Evolutionary conservation across 2,888 invertebrate species (phyloP), one percentile per base, ranked within the genome.

Genomic region (Drosophila mayaguana): DNA sequence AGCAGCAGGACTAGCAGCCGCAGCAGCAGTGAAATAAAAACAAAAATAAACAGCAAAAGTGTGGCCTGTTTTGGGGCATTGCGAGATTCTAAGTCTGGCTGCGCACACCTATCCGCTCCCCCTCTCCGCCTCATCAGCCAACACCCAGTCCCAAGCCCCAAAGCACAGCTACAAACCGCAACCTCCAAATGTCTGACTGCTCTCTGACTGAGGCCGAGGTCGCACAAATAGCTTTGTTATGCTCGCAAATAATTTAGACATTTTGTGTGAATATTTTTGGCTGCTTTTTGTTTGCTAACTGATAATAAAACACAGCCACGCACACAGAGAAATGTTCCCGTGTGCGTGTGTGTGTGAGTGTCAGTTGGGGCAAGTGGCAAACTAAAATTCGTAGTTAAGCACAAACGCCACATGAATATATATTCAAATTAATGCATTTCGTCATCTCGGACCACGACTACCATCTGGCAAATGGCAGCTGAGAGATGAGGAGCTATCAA

Each of bases 241-340:
- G 53, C 70, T 54, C 50, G 61, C 87, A 74, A 81, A 80, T 86
- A 86, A 83, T 83, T 81, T 77, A 82, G 87, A 81, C 72, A 67
- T 63, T 80, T 80, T 68, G 59, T 48, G 48, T 46, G 48, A 48
- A 59, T 64, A 43, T 69, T 64, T 64, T 53, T 18, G 61, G 54
- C 45, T 42, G 62, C n/a, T 32, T 38, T 54, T 71, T 65, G 72
- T 66, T 72, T 63, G 56, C 42, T n/a, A 57, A 43, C 53, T 51
- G 61, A 56, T 46, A 60, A 54, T 59, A 62, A 72, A 73, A 50
- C 32, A 22, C 55, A 60, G 54, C 16, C 38, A 20, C 46, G 56
- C 71, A 63, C 11, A 42, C 12, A 45, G 1, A 5, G 14, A 18
- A 9, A 32, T 32, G 5, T 22, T 2, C n/a, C n/a, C n/a, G n/a